Evolutionary conservation across 2,797 vertebrate species (phyloP).

Genomic region (Glyptemys insculpta): DNA sequence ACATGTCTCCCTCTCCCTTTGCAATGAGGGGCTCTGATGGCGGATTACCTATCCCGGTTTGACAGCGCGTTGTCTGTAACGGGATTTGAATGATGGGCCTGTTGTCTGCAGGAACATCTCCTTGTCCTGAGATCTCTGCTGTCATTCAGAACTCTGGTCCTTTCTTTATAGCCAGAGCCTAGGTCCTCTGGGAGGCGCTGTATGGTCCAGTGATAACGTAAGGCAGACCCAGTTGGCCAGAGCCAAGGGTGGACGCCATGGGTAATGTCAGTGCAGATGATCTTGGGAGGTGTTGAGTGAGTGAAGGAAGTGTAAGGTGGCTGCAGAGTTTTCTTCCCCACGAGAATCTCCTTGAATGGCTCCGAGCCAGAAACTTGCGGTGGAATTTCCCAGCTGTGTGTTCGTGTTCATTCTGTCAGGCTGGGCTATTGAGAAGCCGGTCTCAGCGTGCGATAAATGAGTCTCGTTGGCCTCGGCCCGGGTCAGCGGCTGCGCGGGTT

Average conservation of each 20-base stretch:
- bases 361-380: background rate
- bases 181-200: background rate
- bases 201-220: background rate
- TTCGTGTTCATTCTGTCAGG: too few species aligned
- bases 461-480: background rate
- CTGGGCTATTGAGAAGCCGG: background rate
- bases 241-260: background rate
- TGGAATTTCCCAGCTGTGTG: background rate
- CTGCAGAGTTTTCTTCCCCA: background rate
- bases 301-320: too few species aligned
- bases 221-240: background rate
- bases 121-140: background rate
- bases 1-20: background rate
- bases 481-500: too few species aligned
- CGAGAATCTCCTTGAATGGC: background rate
- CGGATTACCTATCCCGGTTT: too few species aligned
- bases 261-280: background rate
- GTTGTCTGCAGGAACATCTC: background rate
- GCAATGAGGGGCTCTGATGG: background rate
- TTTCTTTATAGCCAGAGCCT: background rate
- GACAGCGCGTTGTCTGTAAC: fast-evolving
- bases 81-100: background rate
- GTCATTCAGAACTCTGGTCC: too few species aligned
- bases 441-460: background rate
- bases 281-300: background rate